A percentile compares a stretch with the other conserved stretches of the same genome.
Evolutionary conservation across 2,797 vertebrate genomes (phyloP).

Genomic region (Spea hammondii): DNA sequence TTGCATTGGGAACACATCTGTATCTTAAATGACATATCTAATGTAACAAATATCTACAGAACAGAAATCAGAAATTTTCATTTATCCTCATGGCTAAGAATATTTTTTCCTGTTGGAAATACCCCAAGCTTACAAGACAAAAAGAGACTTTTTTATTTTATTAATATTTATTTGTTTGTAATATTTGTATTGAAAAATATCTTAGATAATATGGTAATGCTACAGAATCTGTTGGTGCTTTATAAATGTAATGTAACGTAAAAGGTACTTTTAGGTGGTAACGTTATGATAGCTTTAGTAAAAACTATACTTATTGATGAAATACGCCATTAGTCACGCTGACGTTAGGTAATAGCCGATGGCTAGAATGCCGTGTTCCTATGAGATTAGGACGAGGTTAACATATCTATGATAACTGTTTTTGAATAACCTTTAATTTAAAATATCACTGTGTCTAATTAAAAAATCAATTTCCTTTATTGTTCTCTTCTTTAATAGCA

Average conservation of each 20-base stretch:
- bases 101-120: constrained; percentile 61
- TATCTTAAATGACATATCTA: constrained; percentile 57
- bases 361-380: constrained; percentile 45
- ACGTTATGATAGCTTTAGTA: neutral
- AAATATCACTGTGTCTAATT: constrained; percentile 67
- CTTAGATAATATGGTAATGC: too few relatives aligned
- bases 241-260: too few relatives aligned
- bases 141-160: constrained; percentile 8
- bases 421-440: constrained; percentile 66
- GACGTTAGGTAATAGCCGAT: constrained; percentile 13
- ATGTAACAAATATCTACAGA: constrained; percentile 54
- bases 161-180: too few relatives aligned
- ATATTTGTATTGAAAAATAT: too few relatives aligned
- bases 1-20: constrained; percentile 51
- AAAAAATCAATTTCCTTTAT: constrained; percentile 66
- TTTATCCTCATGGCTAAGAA: constrained; percentile 55
- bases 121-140: constrained; percentile 53
- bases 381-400: constrained; percentile 48
- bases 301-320: constrained; percentile 14
- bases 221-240: too few relatives aligned
- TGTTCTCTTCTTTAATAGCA: constrained; percentile 63
- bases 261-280: neutral
- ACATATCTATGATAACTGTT: constrained; percentile 53
- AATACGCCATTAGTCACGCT: neutral
- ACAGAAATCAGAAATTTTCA: constrained; percentile 59